Evolutionary conservation across 1,140 invertebrate genomes (phyloP), one percentile per base, ranked within the genome.

Genomic region (Aphelenchoides avenae): DNA sequence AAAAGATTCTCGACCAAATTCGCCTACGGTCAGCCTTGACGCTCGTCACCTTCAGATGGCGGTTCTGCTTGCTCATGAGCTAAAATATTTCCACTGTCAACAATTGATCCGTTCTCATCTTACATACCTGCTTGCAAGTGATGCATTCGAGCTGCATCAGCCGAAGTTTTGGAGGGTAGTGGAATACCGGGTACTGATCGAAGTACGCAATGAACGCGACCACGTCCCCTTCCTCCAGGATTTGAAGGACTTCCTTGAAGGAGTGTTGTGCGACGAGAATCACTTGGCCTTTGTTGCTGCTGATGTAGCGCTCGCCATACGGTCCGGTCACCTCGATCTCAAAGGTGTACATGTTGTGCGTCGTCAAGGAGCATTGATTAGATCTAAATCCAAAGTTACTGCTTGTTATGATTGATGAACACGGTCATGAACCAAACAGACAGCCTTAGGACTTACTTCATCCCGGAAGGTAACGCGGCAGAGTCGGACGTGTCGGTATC

Each of bases 281-380:
- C n/a, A 72, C 30, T 36, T 74, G 71, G 7, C 70, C 71, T 47
- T 72, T 72, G 36, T 54, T 69, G 30, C 48, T 48, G 22, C 51
- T 68, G 29, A 74, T 60, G 13, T 44, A 39, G 24, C 63, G 24
- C 46, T 74, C 71, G 3, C 69, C 69, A 55, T 70, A 71, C 18
- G 69, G 69, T 18, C 69, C 69, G 37, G 55, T 59, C 9, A 72
- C 68, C 33, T 71, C 67, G 11, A 71, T 49, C 41, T 75, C 68
- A 41, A 67, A 72, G 7, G 71, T 70, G 43, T 72, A 72, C 26
- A 70, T 50, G 31, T 74, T 72, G 41, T 75, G 71, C n/a, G 41
- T 54, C 2, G 71, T 61, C 29, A 72, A 34, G 39, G 51, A 58
- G 55, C 70, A 72, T 34, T 71, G 57, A 47, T 72, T 72, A 7